A percentile compares a stretch with the other conserved stretches of the same genome.
These are phyloP conservation scores for Motacilla alba DNA, from an alignment of 2,113 vertebrate species.

Conservation along the genomic window DNA sequence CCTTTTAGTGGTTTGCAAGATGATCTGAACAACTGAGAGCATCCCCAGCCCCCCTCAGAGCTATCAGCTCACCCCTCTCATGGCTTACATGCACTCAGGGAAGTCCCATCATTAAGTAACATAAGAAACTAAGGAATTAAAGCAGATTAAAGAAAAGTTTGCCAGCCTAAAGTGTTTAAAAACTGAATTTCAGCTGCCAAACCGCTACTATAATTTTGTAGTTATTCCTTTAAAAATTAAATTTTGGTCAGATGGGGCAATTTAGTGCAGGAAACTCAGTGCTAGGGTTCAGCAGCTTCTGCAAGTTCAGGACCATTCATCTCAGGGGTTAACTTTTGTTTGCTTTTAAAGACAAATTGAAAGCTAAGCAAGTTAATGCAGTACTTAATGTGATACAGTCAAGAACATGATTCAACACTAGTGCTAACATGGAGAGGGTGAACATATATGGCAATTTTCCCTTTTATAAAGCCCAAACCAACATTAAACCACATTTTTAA, in stretches of 20 bases:
- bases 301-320: neutral
- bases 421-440: neutral
- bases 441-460: neutral
- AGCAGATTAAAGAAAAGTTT: neutral
- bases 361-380: neutral
- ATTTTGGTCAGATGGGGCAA: neutral
- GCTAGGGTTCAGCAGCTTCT: neutral
- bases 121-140: neutral
- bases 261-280: neutral
- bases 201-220: neutral
- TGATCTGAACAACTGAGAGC: neutral
- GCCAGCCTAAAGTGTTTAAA: neutral
- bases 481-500: neutral
- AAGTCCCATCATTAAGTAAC: neutral
- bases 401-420: neutral
- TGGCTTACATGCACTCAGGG: neutral
- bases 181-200: neutral
- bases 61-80: rapidly evolving
- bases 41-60: neutral
- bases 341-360: neutral
- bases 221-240: neutral
- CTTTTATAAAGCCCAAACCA: neutral
- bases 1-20: neutral
- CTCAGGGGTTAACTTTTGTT: neutral
- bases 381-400: neutral